A percentile compares a stretch with the other conserved stretches of the same genome.
Evolutionary conservation across 2,797 vertebrate genomes (phyloP).

Genomic region (Propithecus deckenii): DNA sequence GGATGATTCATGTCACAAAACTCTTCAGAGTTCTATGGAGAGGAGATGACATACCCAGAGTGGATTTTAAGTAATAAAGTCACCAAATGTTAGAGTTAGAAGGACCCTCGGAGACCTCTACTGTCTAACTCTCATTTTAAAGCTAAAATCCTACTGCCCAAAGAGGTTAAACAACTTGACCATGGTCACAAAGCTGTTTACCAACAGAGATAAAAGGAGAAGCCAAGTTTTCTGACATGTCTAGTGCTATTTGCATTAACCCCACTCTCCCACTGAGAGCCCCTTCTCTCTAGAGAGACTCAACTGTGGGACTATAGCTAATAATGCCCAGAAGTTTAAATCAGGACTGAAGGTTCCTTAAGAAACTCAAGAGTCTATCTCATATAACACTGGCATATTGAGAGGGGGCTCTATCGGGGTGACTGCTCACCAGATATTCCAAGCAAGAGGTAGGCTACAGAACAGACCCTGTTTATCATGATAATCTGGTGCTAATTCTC

Average conservation of each 20-base stretch:
- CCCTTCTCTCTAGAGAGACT: not conserved
- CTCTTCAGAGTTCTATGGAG: not conserved
- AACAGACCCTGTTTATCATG: not conserved
- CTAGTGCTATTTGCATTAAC: slow-evolving; percentile 21
- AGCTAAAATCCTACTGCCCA: not conserved
- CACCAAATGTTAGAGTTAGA: not conserved
- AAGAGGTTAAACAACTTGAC: slow-evolving; percentile 28
- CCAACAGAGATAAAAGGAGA: not conserved
- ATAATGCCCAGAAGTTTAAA: not conserved
- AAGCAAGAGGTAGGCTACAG: not conserved
- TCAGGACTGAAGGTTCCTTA: not conserved
- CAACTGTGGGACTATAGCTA: not conserved
- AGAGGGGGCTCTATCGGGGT: not conserved
- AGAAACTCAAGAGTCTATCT: not conserved
- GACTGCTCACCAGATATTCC: not conserved
- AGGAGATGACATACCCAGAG: not conserved
- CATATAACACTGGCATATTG: not conserved
- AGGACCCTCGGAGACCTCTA: not conserved
- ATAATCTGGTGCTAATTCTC: not conserved
- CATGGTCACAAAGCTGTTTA: not conserved
- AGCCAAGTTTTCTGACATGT: slow-evolving; percentile 7
- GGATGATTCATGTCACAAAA: not conserved
- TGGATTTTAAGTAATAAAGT: not conserved
- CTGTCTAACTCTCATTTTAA: slow-evolving; percentile 1
- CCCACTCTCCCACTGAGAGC: not conserved